These are phyloP conservation scores for Chelonus insularis DNA, from an alignment of 1,140 invertebrate genomes.

Conservation along the genomic window DNA sequence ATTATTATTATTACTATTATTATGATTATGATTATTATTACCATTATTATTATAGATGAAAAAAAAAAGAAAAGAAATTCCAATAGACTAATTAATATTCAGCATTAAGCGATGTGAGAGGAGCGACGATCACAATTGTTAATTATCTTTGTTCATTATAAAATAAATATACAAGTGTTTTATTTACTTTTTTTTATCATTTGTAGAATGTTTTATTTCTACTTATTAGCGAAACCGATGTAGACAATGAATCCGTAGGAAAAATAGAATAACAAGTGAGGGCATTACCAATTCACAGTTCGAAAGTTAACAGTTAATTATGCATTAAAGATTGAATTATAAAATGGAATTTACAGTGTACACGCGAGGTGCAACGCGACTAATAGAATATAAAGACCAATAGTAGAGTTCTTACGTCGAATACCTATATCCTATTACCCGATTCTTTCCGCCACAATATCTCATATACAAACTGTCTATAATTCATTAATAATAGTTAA, in stretches of 20 bases:
- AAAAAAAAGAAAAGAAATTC: too few species aligned
- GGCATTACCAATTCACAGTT: conserved; percentile 24
- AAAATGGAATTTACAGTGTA: conserved; percentile 24
- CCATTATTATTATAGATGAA: too few species aligned
- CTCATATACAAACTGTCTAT: background rate
- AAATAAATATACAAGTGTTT: background rate
- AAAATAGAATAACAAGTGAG: conserved; percentile 15
- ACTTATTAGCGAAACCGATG: conserved; percentile 9
- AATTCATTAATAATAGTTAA: background rate
- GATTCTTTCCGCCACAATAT: conserved; percentile 1
- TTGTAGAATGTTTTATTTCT: too few species aligned
- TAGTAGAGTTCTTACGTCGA: background rate
- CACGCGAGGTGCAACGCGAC: conserved; percentile 13
- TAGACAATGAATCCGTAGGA: conserved; percentile 14
- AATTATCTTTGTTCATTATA: background rate
- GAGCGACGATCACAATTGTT: conserved; percentile 6
- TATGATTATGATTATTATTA: too few species aligned
- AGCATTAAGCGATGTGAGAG: background rate
- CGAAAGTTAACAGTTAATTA: conserved; percentile 22
- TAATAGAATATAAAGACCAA: conserved; percentile 3
- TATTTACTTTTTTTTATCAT: background rate
- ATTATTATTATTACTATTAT: too few species aligned
- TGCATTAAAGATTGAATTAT: conserved; percentile 22
- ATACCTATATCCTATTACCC: background rate
- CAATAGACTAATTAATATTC: background rate